These are phyloP conservation scores for Amphipoea lucens DNA, from an alignment of 2,888 invertebrate species.

Conservation along the genomic window DNA sequence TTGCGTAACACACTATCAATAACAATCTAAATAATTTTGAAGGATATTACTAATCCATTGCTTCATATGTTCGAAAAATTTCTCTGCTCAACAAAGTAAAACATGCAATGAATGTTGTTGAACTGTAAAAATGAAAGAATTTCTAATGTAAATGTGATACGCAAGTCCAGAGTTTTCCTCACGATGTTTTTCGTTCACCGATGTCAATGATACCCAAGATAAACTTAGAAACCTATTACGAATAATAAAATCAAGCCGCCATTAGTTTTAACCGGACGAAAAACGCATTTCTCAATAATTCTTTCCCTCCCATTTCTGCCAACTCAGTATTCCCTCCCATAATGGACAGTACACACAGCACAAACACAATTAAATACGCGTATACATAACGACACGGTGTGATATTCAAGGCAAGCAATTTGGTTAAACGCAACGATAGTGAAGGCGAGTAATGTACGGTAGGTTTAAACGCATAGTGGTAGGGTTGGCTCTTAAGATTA, in stretches of 20 bases:
- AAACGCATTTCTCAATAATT: background rate
- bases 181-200: too few species aligned
- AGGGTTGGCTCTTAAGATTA: slow-evolving; percentile 50
- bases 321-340: slow-evolving; percentile 15
- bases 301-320: background rate
- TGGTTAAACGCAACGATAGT: slow-evolving; percentile 53
- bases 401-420: slow-evolving; percentile 65
- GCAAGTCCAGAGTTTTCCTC: too few species aligned
- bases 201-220: too few species aligned
- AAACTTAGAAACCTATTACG: too few species aligned
- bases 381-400: slow-evolving; percentile 50
- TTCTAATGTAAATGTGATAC: too few species aligned
- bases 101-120: too few species aligned
- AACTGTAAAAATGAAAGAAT: too few species aligned
- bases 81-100: too few species aligned
- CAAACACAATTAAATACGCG: slow-evolving; percentile 48
- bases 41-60: too few species aligned
- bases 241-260: background rate
- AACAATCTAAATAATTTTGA: too few species aligned
- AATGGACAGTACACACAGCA: background rate
- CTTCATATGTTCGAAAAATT: too few species aligned
- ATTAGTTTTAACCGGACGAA: background rate
- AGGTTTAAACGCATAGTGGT: slow-evolving; percentile 42
- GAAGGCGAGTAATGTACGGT: slow-evolving; percentile 36
- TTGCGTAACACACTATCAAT: too few species aligned